Evolutionary conservation across 2,888 invertebrate genomes (phyloP).

Genomic region (Therioaphis trifolii): DNA sequence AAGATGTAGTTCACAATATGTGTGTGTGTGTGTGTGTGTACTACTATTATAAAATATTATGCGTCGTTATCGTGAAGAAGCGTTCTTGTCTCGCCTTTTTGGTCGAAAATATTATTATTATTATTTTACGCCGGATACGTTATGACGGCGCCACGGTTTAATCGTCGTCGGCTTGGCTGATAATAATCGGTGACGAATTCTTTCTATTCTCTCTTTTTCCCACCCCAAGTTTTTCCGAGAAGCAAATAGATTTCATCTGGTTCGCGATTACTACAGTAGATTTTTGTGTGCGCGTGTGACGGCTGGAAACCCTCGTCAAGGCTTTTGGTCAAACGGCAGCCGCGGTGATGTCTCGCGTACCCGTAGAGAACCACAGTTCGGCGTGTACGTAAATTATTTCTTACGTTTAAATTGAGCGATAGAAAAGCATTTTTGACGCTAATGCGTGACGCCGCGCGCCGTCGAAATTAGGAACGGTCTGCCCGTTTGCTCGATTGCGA

Average conservation of each 20-base stretch:
- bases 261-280: background rate
- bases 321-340: background rate
- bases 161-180: background rate
- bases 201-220: background rate
- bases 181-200: background rate
- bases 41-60: too few relatives aligned
- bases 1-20: too few relatives aligned
- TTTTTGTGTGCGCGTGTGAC: background rate
- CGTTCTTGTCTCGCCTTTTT: background rate
- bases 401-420: background rate
- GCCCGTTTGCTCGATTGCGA: background rate
- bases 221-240: background rate
- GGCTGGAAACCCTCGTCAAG: background rate
- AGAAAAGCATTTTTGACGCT: background rate
- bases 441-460: conserved; percentile 1
- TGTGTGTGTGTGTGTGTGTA: too few relatives aligned
- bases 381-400: background rate
- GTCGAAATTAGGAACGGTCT: conserved; percentile 45
- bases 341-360: background rate
- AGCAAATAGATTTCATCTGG: background rate
- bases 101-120: background rate
- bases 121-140: background rate
- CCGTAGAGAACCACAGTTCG: too few relatives aligned
- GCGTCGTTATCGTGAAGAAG: background rate
- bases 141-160: background rate